Percentiles rank a stretch among this genome's conserved stretches.
phyloP scores from a whole-genome alignment of 2,113 vertebrate genomes.

The Telmatochromis sp. region DNA sequence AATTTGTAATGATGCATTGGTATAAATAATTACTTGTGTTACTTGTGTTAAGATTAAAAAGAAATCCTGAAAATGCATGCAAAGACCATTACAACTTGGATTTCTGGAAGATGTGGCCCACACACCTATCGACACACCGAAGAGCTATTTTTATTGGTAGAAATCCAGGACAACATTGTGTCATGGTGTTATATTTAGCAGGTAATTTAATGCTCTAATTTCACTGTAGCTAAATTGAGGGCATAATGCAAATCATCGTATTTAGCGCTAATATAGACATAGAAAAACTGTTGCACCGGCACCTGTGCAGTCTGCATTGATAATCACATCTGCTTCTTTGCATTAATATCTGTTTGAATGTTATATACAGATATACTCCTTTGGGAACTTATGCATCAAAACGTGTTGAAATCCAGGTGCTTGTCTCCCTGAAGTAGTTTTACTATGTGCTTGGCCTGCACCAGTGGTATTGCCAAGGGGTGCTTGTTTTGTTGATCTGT shows the following conservation, averaged over 20 bases:
- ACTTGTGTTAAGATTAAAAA: background rate
- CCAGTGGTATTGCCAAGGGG: background rate
- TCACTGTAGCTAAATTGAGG: background rate
- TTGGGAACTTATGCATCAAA: background rate
- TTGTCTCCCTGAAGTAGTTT: background rate
- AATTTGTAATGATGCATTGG: background rate
- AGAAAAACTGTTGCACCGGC: background rate
- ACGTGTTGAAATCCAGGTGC: background rate
- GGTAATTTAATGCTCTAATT: slow-evolving; percentile 43
- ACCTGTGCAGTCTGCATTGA: background rate
- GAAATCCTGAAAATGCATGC: background rate
- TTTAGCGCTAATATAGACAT: background rate
- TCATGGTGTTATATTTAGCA: slow-evolving; percentile 39
- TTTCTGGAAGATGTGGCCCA: background rate
- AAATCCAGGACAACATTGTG: slow-evolving; percentile 33
- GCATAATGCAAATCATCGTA: slow-evolving; percentile 8
- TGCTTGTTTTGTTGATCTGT: slow-evolving; percentile 50
- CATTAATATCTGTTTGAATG: background rate
- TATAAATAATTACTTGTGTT: background rate
- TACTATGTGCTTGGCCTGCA: background rate
- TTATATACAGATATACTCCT: background rate
- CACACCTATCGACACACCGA: background rate
- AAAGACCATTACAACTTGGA: background rate
- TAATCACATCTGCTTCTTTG: background rate
- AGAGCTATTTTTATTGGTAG: slow-evolving; percentile 6